phyloP scores from a whole-genome alignment of 2,797 vertebrate species.

The Telmatherina bonti region DNA sequence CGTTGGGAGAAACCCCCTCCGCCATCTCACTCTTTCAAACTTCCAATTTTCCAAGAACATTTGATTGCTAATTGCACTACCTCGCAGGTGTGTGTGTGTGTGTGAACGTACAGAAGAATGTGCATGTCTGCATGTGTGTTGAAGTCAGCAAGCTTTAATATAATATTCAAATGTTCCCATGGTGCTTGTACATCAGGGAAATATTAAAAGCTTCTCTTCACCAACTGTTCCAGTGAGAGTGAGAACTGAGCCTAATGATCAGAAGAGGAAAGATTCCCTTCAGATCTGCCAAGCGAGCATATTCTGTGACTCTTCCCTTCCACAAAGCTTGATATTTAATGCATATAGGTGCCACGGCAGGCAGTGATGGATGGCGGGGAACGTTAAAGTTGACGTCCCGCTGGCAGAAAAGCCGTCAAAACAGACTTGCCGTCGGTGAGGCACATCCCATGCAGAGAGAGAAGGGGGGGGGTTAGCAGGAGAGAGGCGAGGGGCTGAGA shows the following conservation, averaged over 20 bases:
- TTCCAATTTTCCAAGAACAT: conserved; percentile 54
- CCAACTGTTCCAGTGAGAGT: conserved; percentile 55
- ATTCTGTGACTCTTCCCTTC: conserved; percentile 35
- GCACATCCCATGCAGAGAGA: conserved; percentile 35
- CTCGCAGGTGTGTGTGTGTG: conserved; percentile 17
- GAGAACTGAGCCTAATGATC: conserved; percentile 61
- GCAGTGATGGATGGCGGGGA: conserved; percentile 66
- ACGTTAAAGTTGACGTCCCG: conserved; percentile 53
- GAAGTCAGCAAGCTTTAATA: conserved; percentile 38
- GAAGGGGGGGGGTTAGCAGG: neutral
- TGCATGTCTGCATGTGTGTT: conserved; percentile 12
- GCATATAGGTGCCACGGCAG: conserved; percentile 61
- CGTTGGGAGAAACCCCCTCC: conserved; percentile 4
- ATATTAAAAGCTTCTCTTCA: conserved; percentile 58
- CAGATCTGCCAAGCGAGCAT: conserved; percentile 57
- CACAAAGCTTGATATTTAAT: conserved; percentile 69
- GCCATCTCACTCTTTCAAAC: conserved; percentile 4
- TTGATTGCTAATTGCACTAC: conserved; percentile 60
- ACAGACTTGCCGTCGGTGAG: conserved; percentile 43
- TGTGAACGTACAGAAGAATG: conserved; percentile 3
- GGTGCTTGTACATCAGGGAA: conserved; percentile 59
- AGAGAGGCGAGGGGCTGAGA: conserved; percentile 12
- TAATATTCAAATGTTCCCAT: conserved; percentile 57
- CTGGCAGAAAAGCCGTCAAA: conserved; percentile 63
- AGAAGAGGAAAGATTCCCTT: conserved; percentile 45